These are phyloP conservation scores for Linnaemya tessellans DNA, from an alignment of 2,888 invertebrate genomes.

Conservation along the genomic window DNA sequence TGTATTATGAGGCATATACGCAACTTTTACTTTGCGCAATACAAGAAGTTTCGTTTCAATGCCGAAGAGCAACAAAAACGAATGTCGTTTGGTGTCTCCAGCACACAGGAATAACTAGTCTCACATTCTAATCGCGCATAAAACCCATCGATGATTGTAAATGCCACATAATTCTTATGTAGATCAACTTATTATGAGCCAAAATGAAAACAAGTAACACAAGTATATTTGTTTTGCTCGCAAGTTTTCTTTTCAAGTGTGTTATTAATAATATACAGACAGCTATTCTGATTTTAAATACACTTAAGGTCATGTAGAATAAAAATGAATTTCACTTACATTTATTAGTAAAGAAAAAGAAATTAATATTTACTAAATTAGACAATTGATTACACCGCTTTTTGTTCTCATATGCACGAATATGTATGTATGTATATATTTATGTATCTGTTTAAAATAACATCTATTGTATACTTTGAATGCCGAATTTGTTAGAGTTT, in stretches of 20 bases:
- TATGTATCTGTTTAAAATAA: too few species aligned
- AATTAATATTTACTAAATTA: slow-evolving; percentile 23
- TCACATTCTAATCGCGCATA: neutral
- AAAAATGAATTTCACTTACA: slow-evolving; percentile 42
- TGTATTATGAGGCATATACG: too few species aligned
- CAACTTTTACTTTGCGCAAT: too few species aligned
- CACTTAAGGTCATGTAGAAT: neutral
- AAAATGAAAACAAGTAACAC: too few species aligned
- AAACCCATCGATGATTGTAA: neutral
- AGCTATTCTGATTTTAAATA: neutral
- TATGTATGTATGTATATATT: neutral
- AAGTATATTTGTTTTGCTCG: neutral
- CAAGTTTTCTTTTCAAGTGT: neutral
- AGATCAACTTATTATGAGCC: too few species aligned
- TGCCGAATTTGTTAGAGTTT: slow-evolving; percentile 24
- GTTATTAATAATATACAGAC: neutral
- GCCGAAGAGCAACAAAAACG: neutral
- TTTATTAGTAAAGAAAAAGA: slow-evolving; percentile 20
- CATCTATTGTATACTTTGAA: slow-evolving; percentile 11
- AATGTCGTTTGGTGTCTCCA: neutral
- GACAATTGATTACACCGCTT: slow-evolving; percentile 12
- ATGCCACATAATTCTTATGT: neutral
- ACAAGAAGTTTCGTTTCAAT: neutral
- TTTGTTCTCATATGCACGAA: neutral
- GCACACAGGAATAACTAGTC: neutral